Evolutionary conservation across 1,140 invertebrate genomes (phyloP), one percentile per base, ranked within the genome.

Genomic region (Heliconius eleuchia): DNA sequence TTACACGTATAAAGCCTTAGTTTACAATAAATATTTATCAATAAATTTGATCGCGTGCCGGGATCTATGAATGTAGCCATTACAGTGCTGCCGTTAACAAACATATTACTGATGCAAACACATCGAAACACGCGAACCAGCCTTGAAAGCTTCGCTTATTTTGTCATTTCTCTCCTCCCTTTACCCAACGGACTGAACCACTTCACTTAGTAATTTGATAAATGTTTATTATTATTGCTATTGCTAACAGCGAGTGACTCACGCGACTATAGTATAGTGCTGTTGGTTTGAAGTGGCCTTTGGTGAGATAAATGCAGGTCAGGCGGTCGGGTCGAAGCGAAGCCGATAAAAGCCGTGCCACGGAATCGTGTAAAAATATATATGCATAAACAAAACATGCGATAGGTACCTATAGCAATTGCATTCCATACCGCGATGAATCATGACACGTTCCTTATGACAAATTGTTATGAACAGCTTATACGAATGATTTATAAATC

Each of bases 31-130:
- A 66, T 66, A 66, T 66, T 66, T 42, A 55, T 30, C 70, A 57
- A 55, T 81, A 71, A 81, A 74, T 71, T 76, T 73, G 76, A 66
- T 80, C 50, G 90, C 92, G 91, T 92, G 91, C 85, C 73, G 74
- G 77, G 88, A 91, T 92, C 89, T 91, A 92, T 93, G 92, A 93
- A 92, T 91, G 91, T 92, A 91, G 87, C 85, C 88, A 88, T 88
- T 87, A 86, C 85, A 88, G 85, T 89, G 86, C 87, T 87, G 88
- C 86, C 88, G 90, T 89, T 91, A 92, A 89, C 91, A 92, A 94
- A 94, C 92, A 94, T 93, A 94, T 94, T 93, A 92, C 85, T 82
- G 91, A 93, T 94, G 91, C 91, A 94, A 94, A 94, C 91, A 94
- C 89, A 86, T 89, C 84, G 86, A 85, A 89, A 88, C 91, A 93